Evolutionary conservation across 2,797 vertebrate species (phyloP).

Genomic region (Platyrinchus mystaceus): DNA sequence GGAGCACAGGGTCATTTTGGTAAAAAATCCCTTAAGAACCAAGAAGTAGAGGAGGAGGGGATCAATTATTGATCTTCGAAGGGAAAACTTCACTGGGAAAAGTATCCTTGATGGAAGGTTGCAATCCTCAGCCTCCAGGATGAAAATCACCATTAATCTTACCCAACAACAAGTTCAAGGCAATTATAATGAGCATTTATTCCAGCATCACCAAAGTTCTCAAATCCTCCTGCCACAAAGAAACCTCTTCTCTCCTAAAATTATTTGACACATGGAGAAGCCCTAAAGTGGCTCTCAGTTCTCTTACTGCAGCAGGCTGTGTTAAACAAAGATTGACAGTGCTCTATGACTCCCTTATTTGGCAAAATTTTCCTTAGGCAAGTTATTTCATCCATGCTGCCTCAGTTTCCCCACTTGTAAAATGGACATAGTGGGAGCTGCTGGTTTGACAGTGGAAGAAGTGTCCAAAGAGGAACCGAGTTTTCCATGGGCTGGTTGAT

Average conservation of each 20-base stretch:
- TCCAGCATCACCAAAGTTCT: not conserved
- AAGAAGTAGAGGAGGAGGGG: not conserved
- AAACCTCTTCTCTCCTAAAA: not conserved
- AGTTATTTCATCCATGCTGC: not conserved
- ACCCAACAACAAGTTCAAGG: not conserved
- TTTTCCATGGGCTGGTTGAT: not conserved
- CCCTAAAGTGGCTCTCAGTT: not conserved
- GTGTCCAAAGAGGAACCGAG: not conserved
- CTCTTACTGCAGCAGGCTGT: not conserved
- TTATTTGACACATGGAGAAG: not conserved
- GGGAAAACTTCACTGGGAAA: not conserved
- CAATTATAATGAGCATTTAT: not conserved
- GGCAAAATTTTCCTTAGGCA: not conserved
- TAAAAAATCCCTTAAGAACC: not conserved
- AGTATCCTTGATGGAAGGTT: not conserved
- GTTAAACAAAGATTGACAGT: not conserved
- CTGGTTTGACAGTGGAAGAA: not conserved
- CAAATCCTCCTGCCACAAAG: not conserved
- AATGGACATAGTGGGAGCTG: not conserved
- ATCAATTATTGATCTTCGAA: not conserved
- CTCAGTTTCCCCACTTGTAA: not conserved
- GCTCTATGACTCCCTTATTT: not conserved
- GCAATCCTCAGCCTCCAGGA: not conserved
- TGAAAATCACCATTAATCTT: not conserved
- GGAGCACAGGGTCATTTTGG: not conserved